Evolutionary conservation across 2,888 invertebrate genomes (phyloP).

Genomic region (Melinaea marsaeus): DNA sequence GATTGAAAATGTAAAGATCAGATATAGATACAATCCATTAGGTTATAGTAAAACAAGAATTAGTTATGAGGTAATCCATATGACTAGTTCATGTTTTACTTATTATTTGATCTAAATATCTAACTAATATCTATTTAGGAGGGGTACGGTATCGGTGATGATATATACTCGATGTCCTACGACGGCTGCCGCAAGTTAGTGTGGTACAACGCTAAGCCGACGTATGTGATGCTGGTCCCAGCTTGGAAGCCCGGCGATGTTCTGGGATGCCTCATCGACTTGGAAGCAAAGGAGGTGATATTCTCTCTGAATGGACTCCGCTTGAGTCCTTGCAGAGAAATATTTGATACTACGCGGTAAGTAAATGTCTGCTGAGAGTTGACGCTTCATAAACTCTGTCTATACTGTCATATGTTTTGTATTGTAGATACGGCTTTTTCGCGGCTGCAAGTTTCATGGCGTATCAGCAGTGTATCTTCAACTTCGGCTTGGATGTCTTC

Average conservation of each 20-base stretch:
- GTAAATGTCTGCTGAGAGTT: conserved; percentile 16
- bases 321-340: conserved; percentile 82
- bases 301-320: conserved; percentile 90
- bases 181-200: conserved; percentile 94
- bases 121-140: conserved; percentile 77
- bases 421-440: conserved; percentile 88
- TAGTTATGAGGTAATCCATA: too few species aligned
- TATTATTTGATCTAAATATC: too few species aligned
- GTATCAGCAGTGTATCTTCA: conserved; percentile 95
- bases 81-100: too few species aligned
- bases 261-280: conserved; percentile 90
- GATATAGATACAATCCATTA: too few species aligned
- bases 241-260: conserved; percentile 91
- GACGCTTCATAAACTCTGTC: too few species aligned
- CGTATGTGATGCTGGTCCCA: conserved; percentile 76
- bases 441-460: conserved; percentile 98
- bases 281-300: conserved; percentile 83
- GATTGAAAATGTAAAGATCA: too few species aligned
- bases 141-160: conserved; percentile 97
- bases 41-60: too few species aligned
- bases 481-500: conserved; percentile 91
- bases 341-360: conserved; percentile 88
- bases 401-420: background rate
- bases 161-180: conserved; percentile 91
- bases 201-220: conserved; percentile 90